These are phyloP conservation scores for Pinna nobilis DNA, from an alignment of 1,140 invertebrate genomes.

Conservation along the genomic window DNA sequence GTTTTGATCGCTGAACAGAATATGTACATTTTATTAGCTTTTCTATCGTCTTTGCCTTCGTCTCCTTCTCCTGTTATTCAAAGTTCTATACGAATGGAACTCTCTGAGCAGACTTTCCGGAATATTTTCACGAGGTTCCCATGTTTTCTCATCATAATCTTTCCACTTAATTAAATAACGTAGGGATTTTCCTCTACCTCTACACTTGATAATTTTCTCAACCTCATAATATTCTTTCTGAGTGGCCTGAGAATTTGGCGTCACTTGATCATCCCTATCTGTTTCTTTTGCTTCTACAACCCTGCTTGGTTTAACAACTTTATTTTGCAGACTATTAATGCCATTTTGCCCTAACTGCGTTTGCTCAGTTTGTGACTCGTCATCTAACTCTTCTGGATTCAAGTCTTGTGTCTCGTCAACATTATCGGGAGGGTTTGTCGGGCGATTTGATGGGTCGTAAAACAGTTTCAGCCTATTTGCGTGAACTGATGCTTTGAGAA, in stretches of 20 bases:
- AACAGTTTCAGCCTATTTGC: constrained; percentile 29
- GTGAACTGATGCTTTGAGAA: constrained; percentile 18
- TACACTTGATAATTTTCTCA: background rate
- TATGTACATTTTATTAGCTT: background rate
- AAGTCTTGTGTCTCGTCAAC: background rate
- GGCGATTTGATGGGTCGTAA: background rate
- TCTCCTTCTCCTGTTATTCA: background rate
- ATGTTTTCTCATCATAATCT: constrained; percentile 2
- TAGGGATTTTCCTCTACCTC: background rate
- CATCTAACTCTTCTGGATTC: constrained; percentile 1
- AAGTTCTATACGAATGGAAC: background rate
- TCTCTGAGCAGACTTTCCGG: background rate
- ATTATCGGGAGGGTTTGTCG: constrained; percentile 16
- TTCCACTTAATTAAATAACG: background rate
- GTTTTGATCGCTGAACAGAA: too few relatives aligned
- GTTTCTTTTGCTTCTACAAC: background rate
- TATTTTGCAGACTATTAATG: background rate
- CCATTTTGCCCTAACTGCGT: too few relatives aligned
- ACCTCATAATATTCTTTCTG: background rate
- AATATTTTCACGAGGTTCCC: constrained; percentile 3
- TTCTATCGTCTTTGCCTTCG: background rate
- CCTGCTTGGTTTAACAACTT: background rate
- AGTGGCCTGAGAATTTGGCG: too few relatives aligned
- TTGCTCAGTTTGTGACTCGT: background rate
- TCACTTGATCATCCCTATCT: background rate